phyloP scores from a whole-genome alignment of 2,113 vertebrate genomes.

The Mystacornis crossleyi region DNA sequence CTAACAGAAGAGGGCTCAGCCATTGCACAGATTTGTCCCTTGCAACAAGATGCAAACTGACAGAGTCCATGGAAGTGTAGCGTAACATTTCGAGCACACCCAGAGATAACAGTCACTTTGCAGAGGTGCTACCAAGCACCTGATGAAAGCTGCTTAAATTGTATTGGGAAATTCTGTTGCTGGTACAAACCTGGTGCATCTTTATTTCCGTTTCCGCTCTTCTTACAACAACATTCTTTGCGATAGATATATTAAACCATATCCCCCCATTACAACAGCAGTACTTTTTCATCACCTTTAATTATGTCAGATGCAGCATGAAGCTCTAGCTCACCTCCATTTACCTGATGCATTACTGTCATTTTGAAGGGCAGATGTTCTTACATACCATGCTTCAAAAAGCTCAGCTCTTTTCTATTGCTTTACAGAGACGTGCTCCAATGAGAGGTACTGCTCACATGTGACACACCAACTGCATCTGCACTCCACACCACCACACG shows the following conservation, averaged over 20 bases:
- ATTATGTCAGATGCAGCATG: constrained; percentile 36
- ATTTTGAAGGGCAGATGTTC: constrained; percentile 62
- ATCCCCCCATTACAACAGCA: neutral
- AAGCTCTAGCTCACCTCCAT: constrained; percentile 40
- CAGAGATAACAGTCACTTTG: constrained; percentile 48
- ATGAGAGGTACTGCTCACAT: accelerated
- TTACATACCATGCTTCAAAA: constrained; percentile 39
- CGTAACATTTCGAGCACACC: neutral
- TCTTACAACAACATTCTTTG: neutral
- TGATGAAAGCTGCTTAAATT: constrained; percentile 48
- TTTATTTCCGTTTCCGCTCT: neutral
- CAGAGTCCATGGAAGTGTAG: neutral
- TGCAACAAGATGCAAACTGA: neutral
- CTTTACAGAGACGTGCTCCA: neutral
- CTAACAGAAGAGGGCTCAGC: neutral
- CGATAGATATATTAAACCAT: neutral
- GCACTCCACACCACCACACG: accelerated
- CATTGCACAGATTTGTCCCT: neutral
- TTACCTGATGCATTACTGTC: constrained; percentile 60
- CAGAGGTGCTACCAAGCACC: neutral
- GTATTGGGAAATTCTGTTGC: neutral
- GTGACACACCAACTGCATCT: neutral
- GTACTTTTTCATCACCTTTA: constrained; percentile 43
- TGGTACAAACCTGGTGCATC: neutral
- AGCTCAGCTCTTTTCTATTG: neutral